phyloP scores from a whole-genome alignment of 1,140 invertebrate species.

The Drosophila ficusphila region DNA sequence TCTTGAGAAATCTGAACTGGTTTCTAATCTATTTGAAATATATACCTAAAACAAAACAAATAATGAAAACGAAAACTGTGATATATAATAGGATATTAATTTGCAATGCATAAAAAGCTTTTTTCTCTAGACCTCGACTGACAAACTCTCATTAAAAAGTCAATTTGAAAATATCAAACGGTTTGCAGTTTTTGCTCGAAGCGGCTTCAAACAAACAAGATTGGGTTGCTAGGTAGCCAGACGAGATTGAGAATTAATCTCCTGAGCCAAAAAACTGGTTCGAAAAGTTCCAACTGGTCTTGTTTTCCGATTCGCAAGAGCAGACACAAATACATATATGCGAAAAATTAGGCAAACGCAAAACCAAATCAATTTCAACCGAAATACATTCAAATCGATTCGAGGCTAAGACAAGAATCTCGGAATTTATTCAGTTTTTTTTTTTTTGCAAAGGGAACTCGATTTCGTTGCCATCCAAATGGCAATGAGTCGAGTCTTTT shows the following conservation, averaged over 20 bases:
- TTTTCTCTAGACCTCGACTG: neutral
- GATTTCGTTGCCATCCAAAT: conserved; percentile 37
- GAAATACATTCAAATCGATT: conserved; percentile 24
- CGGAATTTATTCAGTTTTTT: conserved; percentile 12
- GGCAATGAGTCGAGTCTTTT: conserved; percentile 31
- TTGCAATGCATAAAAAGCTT: too few relatives aligned
- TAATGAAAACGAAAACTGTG: too few relatives aligned
- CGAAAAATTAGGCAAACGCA: conserved; percentile 18
- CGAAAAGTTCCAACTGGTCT: conserved; percentile 23
- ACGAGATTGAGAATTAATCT: conserved; percentile 31
- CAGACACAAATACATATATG: conserved; percentile 43
- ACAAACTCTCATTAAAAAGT: neutral
- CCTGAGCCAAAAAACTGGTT: conserved; percentile 38
- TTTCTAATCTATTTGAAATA: too few relatives aligned
- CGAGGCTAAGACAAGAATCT: conserved; percentile 11
- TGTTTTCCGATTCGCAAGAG: neutral
- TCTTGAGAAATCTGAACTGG: neutral
- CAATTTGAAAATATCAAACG: neutral
- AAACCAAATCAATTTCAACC: conserved; percentile 21
- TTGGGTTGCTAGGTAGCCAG: conserved; percentile 16
- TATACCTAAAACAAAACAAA: neutral
- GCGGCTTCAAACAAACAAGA: conserved; percentile 7
- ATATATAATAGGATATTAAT: too few relatives aligned
- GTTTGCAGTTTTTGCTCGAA: neutral
- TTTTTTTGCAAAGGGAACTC: conserved; percentile 12